Percentiles rank a stretch among this genome's conserved stretches.
phyloP scores from a whole-genome alignment of 2,888 invertebrate genomes.

The Argyra leucocephala region DNA sequence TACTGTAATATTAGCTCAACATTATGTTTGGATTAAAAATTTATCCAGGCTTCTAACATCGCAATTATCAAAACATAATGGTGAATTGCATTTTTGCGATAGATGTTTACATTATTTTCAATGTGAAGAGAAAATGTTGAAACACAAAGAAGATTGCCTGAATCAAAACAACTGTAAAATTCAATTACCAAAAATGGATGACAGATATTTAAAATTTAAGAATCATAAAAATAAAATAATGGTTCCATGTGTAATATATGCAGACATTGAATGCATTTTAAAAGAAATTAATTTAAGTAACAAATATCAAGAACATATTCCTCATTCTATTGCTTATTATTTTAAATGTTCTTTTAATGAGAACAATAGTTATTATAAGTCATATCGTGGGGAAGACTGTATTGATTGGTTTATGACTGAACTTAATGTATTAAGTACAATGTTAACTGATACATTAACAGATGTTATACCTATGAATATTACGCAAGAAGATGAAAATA shows the following conservation, averaged over 20 bases:
- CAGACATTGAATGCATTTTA: neutral
- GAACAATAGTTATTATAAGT: neutral
- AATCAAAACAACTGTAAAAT: neutral
- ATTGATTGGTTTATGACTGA: neutral
- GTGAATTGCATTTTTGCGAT: neutral
- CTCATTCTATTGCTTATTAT: constrained; percentile 12
- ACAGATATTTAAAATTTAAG: neutral
- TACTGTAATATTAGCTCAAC: neutral
- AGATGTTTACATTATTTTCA: neutral
- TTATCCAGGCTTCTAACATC: neutral
- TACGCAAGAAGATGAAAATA: constrained; percentile 12
- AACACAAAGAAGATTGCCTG: neutral
- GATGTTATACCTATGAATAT: neutral
- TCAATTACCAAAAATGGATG: neutral
- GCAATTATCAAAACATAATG: constrained; percentile 11
- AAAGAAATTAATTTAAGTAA: neutral
- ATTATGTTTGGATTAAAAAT: neutral
- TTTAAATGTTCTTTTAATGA: constrained; percentile 14
- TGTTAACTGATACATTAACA: too few relatives aligned
- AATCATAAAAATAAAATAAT: neutral
- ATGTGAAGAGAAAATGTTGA: neutral
- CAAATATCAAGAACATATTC: neutral
- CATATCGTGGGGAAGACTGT: neutral
- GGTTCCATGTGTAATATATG: neutral
- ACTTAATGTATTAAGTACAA: neutral